phyloP scores from a whole-genome alignment of 2,888 invertebrate species.

The Yponomeuta malinellus region DNA sequence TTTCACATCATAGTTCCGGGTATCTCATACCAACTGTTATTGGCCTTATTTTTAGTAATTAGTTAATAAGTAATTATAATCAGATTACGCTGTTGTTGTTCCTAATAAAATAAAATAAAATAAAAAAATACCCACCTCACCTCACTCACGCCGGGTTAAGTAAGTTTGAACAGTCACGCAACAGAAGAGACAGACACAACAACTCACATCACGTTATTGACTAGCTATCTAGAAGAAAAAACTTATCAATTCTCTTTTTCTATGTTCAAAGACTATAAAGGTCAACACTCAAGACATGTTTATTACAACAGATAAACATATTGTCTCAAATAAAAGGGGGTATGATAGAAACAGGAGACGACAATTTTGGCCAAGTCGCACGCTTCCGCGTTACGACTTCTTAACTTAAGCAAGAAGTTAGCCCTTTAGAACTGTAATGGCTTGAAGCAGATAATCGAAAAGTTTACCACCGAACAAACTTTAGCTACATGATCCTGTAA shows the following conservation, averaged over 20 bases:
- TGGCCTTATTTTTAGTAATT: too few relatives aligned
- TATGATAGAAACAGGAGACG: not conserved
- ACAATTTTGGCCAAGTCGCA: constrained; percentile 32
- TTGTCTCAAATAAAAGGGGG: constrained; percentile 14
- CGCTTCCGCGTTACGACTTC: constrained; percentile 27
- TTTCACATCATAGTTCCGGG: too few relatives aligned
- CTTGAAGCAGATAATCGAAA: constrained; percentile 57
- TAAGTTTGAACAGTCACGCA: constrained; percentile 14
- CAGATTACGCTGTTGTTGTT: too few relatives aligned
- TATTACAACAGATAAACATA: constrained; percentile 31
- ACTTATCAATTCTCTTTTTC: not conserved
- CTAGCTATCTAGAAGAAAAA: not conserved
- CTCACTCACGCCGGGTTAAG: not conserved
- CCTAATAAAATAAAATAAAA: too few relatives aligned
- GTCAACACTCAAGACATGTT: not conserved
- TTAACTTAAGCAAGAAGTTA: constrained; percentile 42
- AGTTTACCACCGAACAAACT: constrained; percentile 55
- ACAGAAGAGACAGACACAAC: not conserved
- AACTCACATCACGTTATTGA: not conserved
- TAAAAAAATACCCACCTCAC: too few relatives aligned
- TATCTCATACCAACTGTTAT: too few relatives aligned
- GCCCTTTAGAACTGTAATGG: constrained; percentile 57
- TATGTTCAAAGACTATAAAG: not conserved
- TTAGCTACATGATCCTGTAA: constrained; percentile 46
- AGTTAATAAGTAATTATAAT: too few relatives aligned